phyloP scores from a whole-genome alignment of 2,797 vertebrate genomes.

The Propithecus deckenii region DNA sequence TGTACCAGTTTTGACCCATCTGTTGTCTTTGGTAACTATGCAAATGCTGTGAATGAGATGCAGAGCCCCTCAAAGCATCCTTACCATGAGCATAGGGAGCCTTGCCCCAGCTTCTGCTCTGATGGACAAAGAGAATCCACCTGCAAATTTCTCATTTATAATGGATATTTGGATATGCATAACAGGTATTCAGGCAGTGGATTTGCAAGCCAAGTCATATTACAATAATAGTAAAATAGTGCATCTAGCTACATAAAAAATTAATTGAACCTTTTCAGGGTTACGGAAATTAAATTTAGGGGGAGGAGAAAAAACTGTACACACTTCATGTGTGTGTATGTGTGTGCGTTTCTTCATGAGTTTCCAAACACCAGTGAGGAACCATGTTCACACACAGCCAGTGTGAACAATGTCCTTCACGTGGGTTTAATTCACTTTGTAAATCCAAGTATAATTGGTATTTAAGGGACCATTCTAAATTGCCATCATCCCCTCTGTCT shows the following conservation, averaged over 20 bases:
- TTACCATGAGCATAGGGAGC: slow-evolving; percentile 53
- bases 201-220: slow-evolving; percentile 70
- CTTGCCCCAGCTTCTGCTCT: slow-evolving; percentile 61
- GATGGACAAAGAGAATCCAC: slow-evolving; percentile 68
- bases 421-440: slow-evolving; percentile 71
- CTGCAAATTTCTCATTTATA: slow-evolving; percentile 56
- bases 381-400: not conserved
- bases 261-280: slow-evolving; percentile 61
- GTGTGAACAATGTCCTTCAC: not conserved
- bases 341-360: not conserved
- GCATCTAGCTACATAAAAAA: slow-evolving; percentile 56
- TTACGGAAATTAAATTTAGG: slow-evolving; percentile 49
- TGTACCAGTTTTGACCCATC: slow-evolving; percentile 68
- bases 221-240: slow-evolving; percentile 63
- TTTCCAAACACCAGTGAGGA: not conserved
- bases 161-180: slow-evolving; percentile 46
- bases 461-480: slow-evolving; percentile 61
- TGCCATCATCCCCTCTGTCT: slow-evolving; percentile 61
- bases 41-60: slow-evolving; percentile 69
- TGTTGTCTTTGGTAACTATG: slow-evolving; percentile 64
- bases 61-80: slow-evolving; percentile 59
- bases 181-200: slow-evolving; percentile 54
- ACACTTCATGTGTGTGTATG: rapidly evolving
- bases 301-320: slow-evolving; percentile 35
- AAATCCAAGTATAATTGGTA: slow-evolving; percentile 65